Percentiles rank a stretch among this genome's conserved stretches.
These are phyloP conservation scores for Chlorops oryzae DNA, from an alignment of 1,140 invertebrate species.

Conservation along the genomic window DNA sequence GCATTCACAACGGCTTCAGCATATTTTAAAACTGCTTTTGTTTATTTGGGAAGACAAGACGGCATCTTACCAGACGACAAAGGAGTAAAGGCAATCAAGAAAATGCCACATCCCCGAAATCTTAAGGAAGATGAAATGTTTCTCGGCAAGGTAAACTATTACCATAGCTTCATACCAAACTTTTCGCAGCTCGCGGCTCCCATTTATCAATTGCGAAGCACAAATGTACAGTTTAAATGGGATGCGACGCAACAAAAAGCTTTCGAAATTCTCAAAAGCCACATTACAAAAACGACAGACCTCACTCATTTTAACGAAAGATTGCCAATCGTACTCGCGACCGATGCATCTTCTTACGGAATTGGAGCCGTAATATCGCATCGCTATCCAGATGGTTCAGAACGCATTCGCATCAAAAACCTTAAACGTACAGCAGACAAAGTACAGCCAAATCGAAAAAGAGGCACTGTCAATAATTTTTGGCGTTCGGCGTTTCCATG, in stretches of 20 bases:
- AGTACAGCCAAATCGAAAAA: conserved; percentile 53
- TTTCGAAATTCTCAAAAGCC: neutral
- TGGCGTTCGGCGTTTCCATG: conserved; percentile 50
- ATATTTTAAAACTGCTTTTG: conserved; percentile 27
- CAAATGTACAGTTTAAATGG: conserved; percentile 22
- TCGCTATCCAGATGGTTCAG: conserved; percentile 32
- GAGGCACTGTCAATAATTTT: conserved; percentile 51
- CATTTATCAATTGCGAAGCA: conserved; percentile 27
- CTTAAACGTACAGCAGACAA: conserved; percentile 47
- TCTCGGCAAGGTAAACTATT: conserved; percentile 32
- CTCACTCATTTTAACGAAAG: conserved; percentile 45
- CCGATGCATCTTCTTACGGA: conserved; percentile 45
- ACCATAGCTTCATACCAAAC: conserved; percentile 28
- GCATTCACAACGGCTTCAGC: conserved; percentile 27
- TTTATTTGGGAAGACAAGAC: conserved; percentile 30
- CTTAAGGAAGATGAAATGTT: conserved; percentile 29
- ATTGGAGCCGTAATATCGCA: conserved; percentile 50
- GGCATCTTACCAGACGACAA: conserved; percentile 21
- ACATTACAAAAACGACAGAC: conserved; percentile 6
- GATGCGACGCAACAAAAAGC: conserved; percentile 9
- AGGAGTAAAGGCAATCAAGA: conserved; percentile 18
- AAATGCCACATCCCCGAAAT: conserved; percentile 28
- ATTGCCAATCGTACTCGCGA: conserved; percentile 50
- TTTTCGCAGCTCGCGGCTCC: conserved; percentile 19
- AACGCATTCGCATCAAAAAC: conserved; percentile 50